phyloP scores from a whole-genome alignment of 37 sponge, comb jelly and placozoan genomes.

The Aplysina aerophoba region DNA sequence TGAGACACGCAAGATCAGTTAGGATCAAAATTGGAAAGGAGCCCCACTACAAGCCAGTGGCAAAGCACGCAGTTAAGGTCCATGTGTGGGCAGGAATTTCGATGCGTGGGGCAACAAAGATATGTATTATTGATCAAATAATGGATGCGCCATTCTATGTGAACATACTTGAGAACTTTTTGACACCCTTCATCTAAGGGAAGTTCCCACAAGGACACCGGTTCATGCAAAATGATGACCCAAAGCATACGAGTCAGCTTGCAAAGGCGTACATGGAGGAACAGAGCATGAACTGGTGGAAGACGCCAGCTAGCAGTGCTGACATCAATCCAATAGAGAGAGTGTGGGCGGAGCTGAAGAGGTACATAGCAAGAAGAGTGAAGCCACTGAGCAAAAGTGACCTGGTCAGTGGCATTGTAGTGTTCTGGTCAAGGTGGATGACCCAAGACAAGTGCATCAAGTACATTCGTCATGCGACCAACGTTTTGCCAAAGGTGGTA shows the following conservation, averaged over 20 bases:
- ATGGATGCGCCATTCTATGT: neutral
- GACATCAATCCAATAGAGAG: conserved; percentile 21
- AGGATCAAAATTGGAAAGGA: neutral
- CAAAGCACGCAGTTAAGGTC: conserved; percentile 13
- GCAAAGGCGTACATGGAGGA: neutral
- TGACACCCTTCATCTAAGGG: neutral
- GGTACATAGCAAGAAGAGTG: neutral
- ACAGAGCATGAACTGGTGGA: neutral
- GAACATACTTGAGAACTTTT: neutral
- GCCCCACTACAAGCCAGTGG: neutral
- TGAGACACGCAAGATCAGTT: neutral
- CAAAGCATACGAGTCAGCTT: conserved; percentile 3
- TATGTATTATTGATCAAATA: conserved; percentile 8
- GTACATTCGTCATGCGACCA: neutral
- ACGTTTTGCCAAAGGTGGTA: neutral
- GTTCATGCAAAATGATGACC: conserved; percentile 18
- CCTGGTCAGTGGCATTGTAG: neutral
- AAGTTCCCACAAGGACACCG: neutral
- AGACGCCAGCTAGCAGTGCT: conserved; percentile 12
- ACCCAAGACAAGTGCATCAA: neutral
- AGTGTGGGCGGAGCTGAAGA: conserved; percentile 1
- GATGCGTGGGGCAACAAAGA: neutral
- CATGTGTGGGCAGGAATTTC: conserved; percentile 30
- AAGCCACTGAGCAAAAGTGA: neutral
- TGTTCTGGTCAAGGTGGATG: conserved; percentile 7